Evolutionary conservation across 2,888 invertebrate species (phyloP), one percentile per base, ranked within the genome.

Genomic region (Drosophila mimica): DNA sequence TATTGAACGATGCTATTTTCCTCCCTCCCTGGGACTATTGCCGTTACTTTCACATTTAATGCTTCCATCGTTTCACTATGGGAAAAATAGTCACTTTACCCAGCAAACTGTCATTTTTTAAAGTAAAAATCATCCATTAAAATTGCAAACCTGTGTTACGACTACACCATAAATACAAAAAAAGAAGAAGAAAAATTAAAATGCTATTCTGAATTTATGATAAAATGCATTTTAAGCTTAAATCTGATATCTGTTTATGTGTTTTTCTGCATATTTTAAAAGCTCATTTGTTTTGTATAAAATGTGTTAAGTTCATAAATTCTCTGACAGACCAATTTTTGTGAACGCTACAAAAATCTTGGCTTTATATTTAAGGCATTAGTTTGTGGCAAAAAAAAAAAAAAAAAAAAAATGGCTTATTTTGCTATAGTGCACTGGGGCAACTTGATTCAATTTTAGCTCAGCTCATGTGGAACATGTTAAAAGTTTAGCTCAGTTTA

Each of bases 371-470:
- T 28, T 13, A 7, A 28, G 15, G 33, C 25, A 54, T 54, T 11
- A 3, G n/a, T 8, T 57, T 20, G 8, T 30, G 28, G n/a, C 8
- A 20, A 20, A 7, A 11, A 13, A 54, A 30, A 31, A 56, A n/a
- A 3, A 25, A 20, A 7, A 17, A 13, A 54, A 30, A 31, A 56
- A n/a, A 3, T 30, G 15, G 15, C 15, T 43, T 6, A 15, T 43
- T 15, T 15, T 43, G 3, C 31, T 20, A 43, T 31, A 20, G 43
- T 57, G 57, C 49, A 64, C 59, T 56, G 70, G 54, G 77, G 71
- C 71, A 83, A 83, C 74, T 80, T 82, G 74, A 83, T 88, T 79
- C 78, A 78, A 83, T 83, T 87, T 84, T 69, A 69, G 66, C 49
- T 62, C 64, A 58, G 53, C 61, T 75, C 58, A 58, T 79, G 46